Evolutionary conservation across 1,140 invertebrate species (phyloP), one percentile per base, ranked within the genome.

Genomic region (Pogonognathellus flavescens): DNA sequence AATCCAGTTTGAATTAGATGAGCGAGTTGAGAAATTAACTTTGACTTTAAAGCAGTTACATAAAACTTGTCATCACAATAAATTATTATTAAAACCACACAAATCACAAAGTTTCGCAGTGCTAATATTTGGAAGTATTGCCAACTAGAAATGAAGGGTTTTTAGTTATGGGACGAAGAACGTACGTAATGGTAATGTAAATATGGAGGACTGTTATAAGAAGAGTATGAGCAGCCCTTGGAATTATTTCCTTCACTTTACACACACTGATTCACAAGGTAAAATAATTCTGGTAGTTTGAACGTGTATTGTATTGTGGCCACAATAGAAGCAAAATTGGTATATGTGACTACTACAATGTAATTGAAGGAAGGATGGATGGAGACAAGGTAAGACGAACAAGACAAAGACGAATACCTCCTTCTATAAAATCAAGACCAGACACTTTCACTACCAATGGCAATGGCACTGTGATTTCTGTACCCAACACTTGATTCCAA

Each of bases 391-490:
- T n/a, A 76, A 50, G 50, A 50, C 16, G n/a, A 14, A n/a, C 41
- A 25, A 80, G 72, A 52, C 76, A 82, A 57, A 50, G 50, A 60
- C 80, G 80, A 41, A 82, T 31, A 31, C 52, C 53, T 82, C 80
- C 52, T 82, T 82, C 52, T 18, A 57, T 31, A 50, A 83, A 83
- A 80, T 59, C 72, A 80, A 85, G 84, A 80, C 20, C 84, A 80
- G 72, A 85, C 84, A 85, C 84, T 85, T 85, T 85, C 84, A 85
- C 84, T 85, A 85, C 62, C 84, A 85, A 85, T 85, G 84, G 84
- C 84, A 85, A 80, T 85, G 72, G 66, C 55, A 83, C 55, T 83
- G 31, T 22, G 55, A 83, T 60, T 20, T 60, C 22, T 62, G 82
- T 83, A 18, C 31, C 49, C 14, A 0, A 66, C 20, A 66, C 25